These are phyloP conservation scores for Gryllus longicercus DNA, from an alignment of 2,888 invertebrate species.

Conservation along the genomic window DNA sequence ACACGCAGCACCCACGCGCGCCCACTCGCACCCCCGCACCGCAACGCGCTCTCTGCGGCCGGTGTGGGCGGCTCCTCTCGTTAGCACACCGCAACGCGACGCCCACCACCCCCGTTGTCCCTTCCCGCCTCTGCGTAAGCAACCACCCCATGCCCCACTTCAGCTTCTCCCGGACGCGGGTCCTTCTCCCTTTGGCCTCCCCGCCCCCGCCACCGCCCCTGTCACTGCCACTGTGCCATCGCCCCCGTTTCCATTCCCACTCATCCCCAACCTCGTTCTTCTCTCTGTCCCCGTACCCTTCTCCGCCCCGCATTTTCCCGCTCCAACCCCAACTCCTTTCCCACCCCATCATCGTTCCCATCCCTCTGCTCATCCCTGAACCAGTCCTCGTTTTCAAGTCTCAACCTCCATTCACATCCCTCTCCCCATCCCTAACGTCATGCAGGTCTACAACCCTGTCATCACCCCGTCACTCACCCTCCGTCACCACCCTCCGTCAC, in stretches of 20 bases:
- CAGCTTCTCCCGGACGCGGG: neutral
- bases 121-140: neutral
- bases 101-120: neutral
- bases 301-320: too few relatives aligned
- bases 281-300: too few relatives aligned
- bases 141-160: neutral
- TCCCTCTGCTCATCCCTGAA: too few relatives aligned
- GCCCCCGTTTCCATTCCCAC: neutral
- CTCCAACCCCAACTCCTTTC: too few relatives aligned
- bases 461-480: too few relatives aligned
- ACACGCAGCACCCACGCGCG: neutral
- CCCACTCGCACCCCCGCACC: neutral
- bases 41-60: neutral
- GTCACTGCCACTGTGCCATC: neutral
- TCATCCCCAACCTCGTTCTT: too few relatives aligned
- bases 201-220: neutral
- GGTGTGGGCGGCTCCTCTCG: neutral
- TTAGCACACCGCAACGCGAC: neutral
- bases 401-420: too few relatives aligned
- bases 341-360: too few relatives aligned
- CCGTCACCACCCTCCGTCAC: too few relatives aligned
- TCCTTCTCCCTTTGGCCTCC: neutral
- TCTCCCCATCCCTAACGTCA: too few relatives aligned
- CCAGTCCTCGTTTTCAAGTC: too few relatives aligned
- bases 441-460: too few relatives aligned